Base-by-base conservation (phyloP, 2,888 invertebrate species). In the Ectemnius cavifrons region DNA sequence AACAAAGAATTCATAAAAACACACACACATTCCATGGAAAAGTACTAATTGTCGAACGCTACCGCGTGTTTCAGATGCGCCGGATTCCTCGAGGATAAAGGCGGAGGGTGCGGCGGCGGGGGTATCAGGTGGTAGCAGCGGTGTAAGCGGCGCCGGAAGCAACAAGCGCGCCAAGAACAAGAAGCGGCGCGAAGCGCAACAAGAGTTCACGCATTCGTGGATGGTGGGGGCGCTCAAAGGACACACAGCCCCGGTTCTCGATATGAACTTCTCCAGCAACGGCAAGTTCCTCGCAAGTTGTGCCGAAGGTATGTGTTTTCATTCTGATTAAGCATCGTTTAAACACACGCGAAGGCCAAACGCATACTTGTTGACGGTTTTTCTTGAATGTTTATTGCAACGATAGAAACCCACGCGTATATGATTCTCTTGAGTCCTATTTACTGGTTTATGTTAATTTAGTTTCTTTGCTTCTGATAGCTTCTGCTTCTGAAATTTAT, bases 221-320 rank as follows among this genome's bases (percentile, higher is more conserved):
- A 92, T 97, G 78, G 92, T 95, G 45, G 94, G 95, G 78, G 94
- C 95, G 68, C 92, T 97, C 83, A 97, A 97, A 91, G 97, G 96
- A 14, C 97, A 97, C 90, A 94, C 95, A 0, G 94, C 94, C 45
- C 92, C 93, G 13, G 94, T 97, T 60, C 92, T 95, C 20, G 94
- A 95, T 85, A 93, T 97, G 91, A 96, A 96, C 88, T 95, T 96
- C 90, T 96, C 97, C 82, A 93, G 95, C 74, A 97, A 97, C 91
- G 96, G 96, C 81, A 97, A 97, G 92, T 96, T 94, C 89, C 92
- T 97, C 88, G 96, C 96, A 75, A 95, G 96, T 74, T 95, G 96
- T 88, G 95, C 95, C 85, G 95, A 96, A 92, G 97, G 97, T 97
- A 93, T 0, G 80, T 83, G 80, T 83, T 23, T 23, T 2, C 16